Conservation (phyloP, 2,888 invertebrate species). For the Parascotia fuliginaria region DNA sequence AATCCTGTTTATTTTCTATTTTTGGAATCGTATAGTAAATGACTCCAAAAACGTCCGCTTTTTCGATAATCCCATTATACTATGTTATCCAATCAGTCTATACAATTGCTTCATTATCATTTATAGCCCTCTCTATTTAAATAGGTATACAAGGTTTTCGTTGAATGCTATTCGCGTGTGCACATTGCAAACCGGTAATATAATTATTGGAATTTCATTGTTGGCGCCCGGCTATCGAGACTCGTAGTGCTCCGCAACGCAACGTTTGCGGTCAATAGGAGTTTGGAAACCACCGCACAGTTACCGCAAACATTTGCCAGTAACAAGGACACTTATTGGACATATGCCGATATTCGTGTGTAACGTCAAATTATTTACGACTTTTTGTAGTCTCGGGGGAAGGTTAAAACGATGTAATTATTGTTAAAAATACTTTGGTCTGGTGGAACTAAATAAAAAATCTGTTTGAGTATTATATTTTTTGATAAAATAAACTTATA, state of each 20-base stretch:
- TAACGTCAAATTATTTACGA: slow-evolving; percentile 11
- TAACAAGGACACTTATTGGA: slow-evolving; percentile 53
- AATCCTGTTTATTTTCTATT: too few relatives aligned
- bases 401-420: too few relatives aligned
- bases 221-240: slow-evolving; percentile 47
- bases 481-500: too few relatives aligned
- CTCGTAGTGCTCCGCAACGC: slow-evolving; percentile 51
- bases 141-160: slow-evolving; percentile 13
- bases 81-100: background rate
- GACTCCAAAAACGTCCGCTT: too few relatives aligned
- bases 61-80: too few relatives aligned
- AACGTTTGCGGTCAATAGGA: slow-evolving; percentile 63
- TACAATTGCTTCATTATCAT: background rate
- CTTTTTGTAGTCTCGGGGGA: background rate
- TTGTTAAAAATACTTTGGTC: too few relatives aligned
- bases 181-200: slow-evolving; percentile 47
- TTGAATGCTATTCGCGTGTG: slow-evolving; percentile 38
- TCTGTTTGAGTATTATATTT: too few relatives aligned
- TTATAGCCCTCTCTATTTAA: background rate
- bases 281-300: slow-evolving; percentile 53
- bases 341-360: slow-evolving; percentile 21
- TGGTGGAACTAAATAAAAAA: too few relatives aligned
- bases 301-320: slow-evolving; percentile 56
- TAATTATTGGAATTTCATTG: slow-evolving; percentile 65
- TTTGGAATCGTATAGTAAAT: too few relatives aligned